Percentiles rank a stretch among this genome's conserved stretches.
Conservation (phyloP, 1,140 invertebrate genomes). For the Rhagoletis pomonella region DNA sequence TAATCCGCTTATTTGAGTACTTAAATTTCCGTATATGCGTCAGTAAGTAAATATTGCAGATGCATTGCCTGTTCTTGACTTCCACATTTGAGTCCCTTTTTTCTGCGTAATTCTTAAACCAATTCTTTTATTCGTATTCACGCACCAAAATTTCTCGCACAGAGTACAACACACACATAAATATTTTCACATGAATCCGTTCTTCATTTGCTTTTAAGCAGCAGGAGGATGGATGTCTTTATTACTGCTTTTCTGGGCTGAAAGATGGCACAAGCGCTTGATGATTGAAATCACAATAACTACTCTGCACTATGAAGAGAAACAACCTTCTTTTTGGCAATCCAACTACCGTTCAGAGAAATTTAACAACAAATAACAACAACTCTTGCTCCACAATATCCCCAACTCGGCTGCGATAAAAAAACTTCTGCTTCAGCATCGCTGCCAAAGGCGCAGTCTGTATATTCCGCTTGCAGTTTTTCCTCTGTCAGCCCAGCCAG, state of each 20-base stretch:
- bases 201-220: neutral
- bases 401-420: neutral
- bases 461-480: neutral
- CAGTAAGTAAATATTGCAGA: too few relatives aligned
- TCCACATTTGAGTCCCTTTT: neutral
- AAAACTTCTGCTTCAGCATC: neutral
- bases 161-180: neutral
- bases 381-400: neutral
- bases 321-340: too few relatives aligned
- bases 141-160: too few relatives aligned
- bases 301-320: neutral
- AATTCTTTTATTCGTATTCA: neutral
- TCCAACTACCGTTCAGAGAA: too few relatives aligned
- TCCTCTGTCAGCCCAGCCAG: too few relatives aligned
- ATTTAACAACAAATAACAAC: neutral
- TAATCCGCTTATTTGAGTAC: conserved; percentile 15
- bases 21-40: neutral
- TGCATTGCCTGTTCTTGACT: neutral
- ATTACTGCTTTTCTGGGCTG: neutral
- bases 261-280: neutral
- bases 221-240: neutral
- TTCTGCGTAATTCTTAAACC: neutral
- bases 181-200: neutral
- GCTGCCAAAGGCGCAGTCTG: neutral
- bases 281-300: neutral